Percentiles rank a stretch among this genome's conserved stretches.
Evolutionary conservation across 2,797 vertebrate genomes (phyloP).

Genomic region (Eidolon dupreanum): DNA sequence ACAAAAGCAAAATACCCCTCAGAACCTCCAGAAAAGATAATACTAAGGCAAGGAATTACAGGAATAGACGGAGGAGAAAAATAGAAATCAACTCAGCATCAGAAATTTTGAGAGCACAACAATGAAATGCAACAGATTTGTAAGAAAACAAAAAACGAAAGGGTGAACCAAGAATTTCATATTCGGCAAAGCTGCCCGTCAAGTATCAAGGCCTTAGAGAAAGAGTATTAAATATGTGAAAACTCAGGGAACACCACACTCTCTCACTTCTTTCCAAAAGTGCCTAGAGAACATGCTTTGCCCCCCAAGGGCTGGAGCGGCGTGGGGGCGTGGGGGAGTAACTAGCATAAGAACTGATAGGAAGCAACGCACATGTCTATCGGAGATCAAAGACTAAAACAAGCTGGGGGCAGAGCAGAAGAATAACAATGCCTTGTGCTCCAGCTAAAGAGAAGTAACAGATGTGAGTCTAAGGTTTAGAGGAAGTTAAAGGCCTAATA

Average conservation of each 20-base stretch:
- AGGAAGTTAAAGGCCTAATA: neutral
- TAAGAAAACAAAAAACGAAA: neutral
- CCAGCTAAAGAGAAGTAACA: neutral
- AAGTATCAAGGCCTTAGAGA: neutral
- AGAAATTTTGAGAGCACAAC: neutral
- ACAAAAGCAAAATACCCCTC: neutral
- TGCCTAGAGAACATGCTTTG: neutral
- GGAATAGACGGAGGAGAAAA: neutral
- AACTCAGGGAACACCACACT: neutral
- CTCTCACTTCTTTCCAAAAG: neutral
- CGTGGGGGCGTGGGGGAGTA: no score
- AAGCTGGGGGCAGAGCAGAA: neutral
- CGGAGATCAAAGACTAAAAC: neutral
- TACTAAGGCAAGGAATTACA: neutral
- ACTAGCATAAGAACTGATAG: no score
- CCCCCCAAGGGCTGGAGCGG: neutral
- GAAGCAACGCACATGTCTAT: neutral
- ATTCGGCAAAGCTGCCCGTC: neutral
- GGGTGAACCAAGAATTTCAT: neutral
- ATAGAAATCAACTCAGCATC: neutral
- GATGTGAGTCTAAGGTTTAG: neutral
- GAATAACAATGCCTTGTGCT: neutral
- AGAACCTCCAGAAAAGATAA: neutral
- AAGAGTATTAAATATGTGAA: neutral
- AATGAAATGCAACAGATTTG: neutral